Evolutionary conservation across 64 coral and sea anemone genomes (phyloP).

Genomic region (Platygyra sinensis): DNA sequence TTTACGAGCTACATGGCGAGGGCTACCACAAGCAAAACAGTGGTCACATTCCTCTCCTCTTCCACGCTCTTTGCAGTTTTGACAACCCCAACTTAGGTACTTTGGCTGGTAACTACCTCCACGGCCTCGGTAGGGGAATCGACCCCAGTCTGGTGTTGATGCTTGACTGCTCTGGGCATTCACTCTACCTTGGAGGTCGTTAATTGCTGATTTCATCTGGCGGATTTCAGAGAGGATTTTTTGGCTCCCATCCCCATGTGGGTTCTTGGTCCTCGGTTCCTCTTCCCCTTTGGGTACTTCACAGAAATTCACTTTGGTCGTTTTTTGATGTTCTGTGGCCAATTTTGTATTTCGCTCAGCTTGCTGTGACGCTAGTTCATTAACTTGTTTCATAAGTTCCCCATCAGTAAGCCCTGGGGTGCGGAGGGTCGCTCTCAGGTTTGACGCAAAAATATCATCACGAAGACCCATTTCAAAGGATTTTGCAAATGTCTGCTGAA

Average conservation of each 20-base stretch:
- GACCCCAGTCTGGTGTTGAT: too few relatives aligned
- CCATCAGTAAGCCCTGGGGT: constrained; percentile 28
- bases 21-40: too few relatives aligned
- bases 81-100: too few relatives aligned
- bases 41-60: too few relatives aligned
- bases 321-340: constrained; percentile 2
- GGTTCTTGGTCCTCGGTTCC: background rate
- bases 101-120: too few relatives aligned
- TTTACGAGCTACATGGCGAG: too few relatives aligned
- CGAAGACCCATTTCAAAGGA: constrained; percentile 27
- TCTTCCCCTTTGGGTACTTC: background rate
- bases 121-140: too few relatives aligned
- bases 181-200: constrained; percentile 26
- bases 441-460: constrained; percentile 64
- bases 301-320: background rate
- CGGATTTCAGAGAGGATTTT: constrained; percentile 12
- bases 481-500: constrained; percentile 62
- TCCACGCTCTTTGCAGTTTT: too few relatives aligned
- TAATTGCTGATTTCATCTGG: constrained; percentile 28
- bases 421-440: constrained; percentile 32
- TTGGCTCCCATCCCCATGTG: constrained; percentile 2
- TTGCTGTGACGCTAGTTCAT: constrained; percentile 18
- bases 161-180: too few relatives aligned
- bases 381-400: constrained; percentile 69
- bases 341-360: background rate